Base-by-base conservation (phyloP, 2,888 invertebrate genomes). In the Serrognathus titanus region DNA sequence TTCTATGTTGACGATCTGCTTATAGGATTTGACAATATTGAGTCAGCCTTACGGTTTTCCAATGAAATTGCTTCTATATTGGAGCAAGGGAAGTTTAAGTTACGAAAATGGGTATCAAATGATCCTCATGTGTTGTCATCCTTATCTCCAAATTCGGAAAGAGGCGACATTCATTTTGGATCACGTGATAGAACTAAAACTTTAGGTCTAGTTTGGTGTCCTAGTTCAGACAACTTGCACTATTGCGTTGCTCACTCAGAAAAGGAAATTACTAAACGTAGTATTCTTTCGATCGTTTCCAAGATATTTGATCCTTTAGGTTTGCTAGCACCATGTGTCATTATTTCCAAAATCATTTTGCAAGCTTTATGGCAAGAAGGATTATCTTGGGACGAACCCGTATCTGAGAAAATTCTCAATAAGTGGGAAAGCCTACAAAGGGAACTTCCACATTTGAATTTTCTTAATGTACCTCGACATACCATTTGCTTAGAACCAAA, bases 1-100 rank as follows among this genome's bases (percentile, higher is more conserved):
- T 59, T 64, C 41, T 64, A 63, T 48, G 61, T 64, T 6, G 62
- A 64, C 48, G 64, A 63, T 58, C 31, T 63, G 2, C 16, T 63
- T 10, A 62, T 60, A 13, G 59, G 63, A 6, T 20, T 10, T 2
- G 16, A 48, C 5, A 12, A 11, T 37, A 5, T 10, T 7, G 16
- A 35, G 3, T 31, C 24, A 9, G 12, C 38, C 6, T n/a, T 2
- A 5, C 10, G 2, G 12, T 9, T 11, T 38, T 16, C 11, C 8
- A n/a, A 1, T 6, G 10, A 48, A 12, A 11, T 36, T 37, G 10
- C 13, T 6, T 10, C 31, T 1, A 35, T 31, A 4, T 36, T 61
- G 24, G 24, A 51, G 7, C 31, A 45, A 8, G 52, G 51, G 10
- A 57, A 54, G n/a, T 63, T 63, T 38, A 38, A 51, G 31, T 46